Conservation (phyloP, 2,113 vertebrate genomes). For the Catharus bicknelli region DNA sequence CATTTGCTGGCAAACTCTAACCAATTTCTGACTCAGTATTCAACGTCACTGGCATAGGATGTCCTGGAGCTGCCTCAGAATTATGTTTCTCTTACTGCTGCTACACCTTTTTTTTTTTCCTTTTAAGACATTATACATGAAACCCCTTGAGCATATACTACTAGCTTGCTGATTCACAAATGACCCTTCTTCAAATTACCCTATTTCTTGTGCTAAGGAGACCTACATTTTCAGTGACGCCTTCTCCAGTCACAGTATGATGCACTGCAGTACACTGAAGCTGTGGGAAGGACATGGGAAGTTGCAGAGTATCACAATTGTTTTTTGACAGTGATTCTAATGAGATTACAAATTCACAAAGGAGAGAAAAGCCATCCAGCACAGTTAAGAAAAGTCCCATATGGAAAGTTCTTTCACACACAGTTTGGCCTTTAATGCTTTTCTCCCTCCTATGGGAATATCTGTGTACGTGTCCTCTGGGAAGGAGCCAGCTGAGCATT, state of each 20-base stretch:
- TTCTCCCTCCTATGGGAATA: not conserved
- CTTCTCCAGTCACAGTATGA: not conserved
- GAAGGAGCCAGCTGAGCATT: not conserved
- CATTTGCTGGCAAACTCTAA: not conserved
- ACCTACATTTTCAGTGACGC: not conserved
- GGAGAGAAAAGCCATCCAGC: not conserved
- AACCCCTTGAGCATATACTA: not conserved
- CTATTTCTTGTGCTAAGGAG: not conserved
- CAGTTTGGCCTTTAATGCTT: not conserved
- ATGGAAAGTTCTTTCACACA: not conserved
- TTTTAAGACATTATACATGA: not conserved
- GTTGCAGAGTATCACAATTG: not conserved
- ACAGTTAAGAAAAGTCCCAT: not conserved
- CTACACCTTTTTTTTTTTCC: not conserved
- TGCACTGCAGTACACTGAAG: not conserved
- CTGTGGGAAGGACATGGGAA: not conserved
- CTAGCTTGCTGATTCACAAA: not conserved
- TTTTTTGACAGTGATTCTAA: not conserved
- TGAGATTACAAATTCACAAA: not conserved
- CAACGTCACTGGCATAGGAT: rapidly evolving
- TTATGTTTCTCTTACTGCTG: not conserved
- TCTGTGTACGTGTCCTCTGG: not conserved
- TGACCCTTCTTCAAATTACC: not conserved
- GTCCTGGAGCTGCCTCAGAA: not conserved
- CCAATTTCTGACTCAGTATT: not conserved